phyloP scores from a whole-genome alignment of 30 jellyfish, hydroid and myxozoan species.

The Aurelia coerulea region DNA sequence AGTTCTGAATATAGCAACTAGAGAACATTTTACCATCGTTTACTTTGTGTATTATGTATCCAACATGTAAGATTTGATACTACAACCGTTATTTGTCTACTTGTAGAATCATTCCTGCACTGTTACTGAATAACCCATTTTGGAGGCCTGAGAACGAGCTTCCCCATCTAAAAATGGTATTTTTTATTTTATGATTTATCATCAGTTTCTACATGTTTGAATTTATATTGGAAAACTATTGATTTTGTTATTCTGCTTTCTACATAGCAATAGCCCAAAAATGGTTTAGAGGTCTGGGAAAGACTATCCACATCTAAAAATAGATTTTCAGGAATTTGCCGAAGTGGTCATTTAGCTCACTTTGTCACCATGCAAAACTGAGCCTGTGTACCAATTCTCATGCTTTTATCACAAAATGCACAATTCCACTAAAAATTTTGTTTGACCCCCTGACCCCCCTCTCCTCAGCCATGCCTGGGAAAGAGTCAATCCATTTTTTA shows the following conservation, averaged over 20 bases:
- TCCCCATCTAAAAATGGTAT: conserved; percentile 4
- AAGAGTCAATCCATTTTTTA: too few relatives aligned
- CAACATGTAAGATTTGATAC: conserved; percentile 3
- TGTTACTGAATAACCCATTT: conserved; percentile 18
- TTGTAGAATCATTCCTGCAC: background rate
- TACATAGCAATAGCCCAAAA: background rate
- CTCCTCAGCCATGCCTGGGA: too few relatives aligned
- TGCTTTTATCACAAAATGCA: too few relatives aligned
- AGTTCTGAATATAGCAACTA: conserved; percentile 6
- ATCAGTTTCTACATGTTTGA: too few relatives aligned
- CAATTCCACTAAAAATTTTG: too few relatives aligned
- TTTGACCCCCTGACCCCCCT: too few relatives aligned
- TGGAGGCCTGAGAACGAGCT: conserved; percentile 10
- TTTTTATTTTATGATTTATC: background rate
- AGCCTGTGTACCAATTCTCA: too few relatives aligned
- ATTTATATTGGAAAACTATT: too few relatives aligned
- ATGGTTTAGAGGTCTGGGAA: conserved; percentile 27
- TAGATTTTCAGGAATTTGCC: conserved; percentile 21
- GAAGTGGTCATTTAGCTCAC: background rate
- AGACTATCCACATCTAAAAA: conserved; percentile 19
- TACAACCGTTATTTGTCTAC: background rate
- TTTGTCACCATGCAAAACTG: too few relatives aligned
- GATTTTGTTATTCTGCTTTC: too few relatives aligned
- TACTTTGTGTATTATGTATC: background rate
- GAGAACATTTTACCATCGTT: conserved; percentile 10